Evolutionary conservation across 2,797 vertebrate species (phyloP).

Genomic region (Danio albolineatus): DNA sequence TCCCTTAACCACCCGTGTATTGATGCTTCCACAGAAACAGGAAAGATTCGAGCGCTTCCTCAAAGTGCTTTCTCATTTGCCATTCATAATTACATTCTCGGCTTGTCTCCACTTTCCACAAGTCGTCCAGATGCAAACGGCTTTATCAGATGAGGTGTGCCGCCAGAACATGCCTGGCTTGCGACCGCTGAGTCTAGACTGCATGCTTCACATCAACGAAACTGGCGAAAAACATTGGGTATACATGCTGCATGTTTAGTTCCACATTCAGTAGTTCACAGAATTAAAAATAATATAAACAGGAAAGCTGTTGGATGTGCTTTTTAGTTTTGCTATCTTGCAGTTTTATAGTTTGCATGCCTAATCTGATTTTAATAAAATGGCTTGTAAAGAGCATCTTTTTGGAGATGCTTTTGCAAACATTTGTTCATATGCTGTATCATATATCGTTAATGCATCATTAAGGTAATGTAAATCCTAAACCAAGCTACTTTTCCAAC

Average conservation of each 20-base stretch:
- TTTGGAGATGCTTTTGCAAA: not conserved
- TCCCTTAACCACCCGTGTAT: slow-evolving; percentile 20
- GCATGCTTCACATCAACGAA: slow-evolving; percentile 49
- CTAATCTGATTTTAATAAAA: slow-evolving; percentile 20
- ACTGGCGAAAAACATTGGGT: not conserved
- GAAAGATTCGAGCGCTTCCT: slow-evolving; percentile 41
- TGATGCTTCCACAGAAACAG: slow-evolving; percentile 49
- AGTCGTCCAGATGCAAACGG: slow-evolving; percentile 53
- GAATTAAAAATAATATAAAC: slow-evolving; percentile 27
- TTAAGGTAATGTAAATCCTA: not conserved
- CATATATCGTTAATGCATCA: not conserved
- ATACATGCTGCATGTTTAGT: slow-evolving; percentile 16
- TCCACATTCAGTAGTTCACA: slow-evolving; percentile 10
- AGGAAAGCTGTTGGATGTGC: slow-evolving; percentile 70
- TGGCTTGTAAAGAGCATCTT: not conserved
- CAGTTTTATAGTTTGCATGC: not conserved
- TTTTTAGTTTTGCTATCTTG: slow-evolving; percentile 12
- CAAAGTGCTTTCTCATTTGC: slow-evolving; percentile 56
- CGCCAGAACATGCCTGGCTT: slow-evolving; percentile 84
- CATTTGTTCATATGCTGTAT: not conserved
- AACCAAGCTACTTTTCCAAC: slow-evolving; percentile 14
- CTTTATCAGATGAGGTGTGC: slow-evolving; percentile 84
- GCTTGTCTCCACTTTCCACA: slow-evolving; percentile 45
- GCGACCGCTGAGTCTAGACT: slow-evolving; percentile 82
- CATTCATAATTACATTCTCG: slow-evolving; percentile 56